Evolutionary conservation across 2,888 invertebrate genomes (phyloP), one percentile per base, ranked within the genome.

Genomic region (Cylindroiulus punctatus): DNA sequence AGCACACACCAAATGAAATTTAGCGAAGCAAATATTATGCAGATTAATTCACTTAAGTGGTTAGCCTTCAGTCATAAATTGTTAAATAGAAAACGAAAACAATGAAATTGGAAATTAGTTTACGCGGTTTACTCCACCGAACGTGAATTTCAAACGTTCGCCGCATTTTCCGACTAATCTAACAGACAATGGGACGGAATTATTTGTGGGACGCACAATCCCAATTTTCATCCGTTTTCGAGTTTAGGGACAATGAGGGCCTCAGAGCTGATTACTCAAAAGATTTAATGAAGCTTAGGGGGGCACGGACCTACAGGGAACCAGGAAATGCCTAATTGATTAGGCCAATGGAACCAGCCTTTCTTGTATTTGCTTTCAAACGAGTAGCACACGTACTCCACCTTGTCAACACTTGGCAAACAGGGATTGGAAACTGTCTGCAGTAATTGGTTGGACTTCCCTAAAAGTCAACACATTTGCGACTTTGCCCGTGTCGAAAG

Each of bases 11-110:
- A 26, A 65, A 65, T 65, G 65, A 65, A 65, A 65, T 65, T 65
- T 65, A 65, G 65, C 65, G 65, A 65, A 26, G 65, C 65, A 65
- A 65, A 65, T 65, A 65, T 65, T 65, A 65, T 65, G 65, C 65
- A 65, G 65, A 65, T 65, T 65, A 65, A 65, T 65, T 65, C 65
- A 65, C 65, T 65, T 65, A 65, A 65, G 65, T 65, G 65, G 65
- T 65, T 65, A 65, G 65, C 65, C 65, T 65, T 65, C 65, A 65
- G 65, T 65, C 65, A 65, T 65, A 65, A 65, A 65, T 65, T 65
- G 65, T 26, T 65, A 65, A 65, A 65, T 65, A 65, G 65, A 65
- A 65, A 65, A 65, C 65, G 65, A 65, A 65, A 65, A 65, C 65
- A 65, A 65, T 65, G 26, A 65, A 65, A 65, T 65, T 65, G 65